Conservation (phyloP, 2,797 vertebrate genomes). For the Pantherophis vulpinus region DNA sequence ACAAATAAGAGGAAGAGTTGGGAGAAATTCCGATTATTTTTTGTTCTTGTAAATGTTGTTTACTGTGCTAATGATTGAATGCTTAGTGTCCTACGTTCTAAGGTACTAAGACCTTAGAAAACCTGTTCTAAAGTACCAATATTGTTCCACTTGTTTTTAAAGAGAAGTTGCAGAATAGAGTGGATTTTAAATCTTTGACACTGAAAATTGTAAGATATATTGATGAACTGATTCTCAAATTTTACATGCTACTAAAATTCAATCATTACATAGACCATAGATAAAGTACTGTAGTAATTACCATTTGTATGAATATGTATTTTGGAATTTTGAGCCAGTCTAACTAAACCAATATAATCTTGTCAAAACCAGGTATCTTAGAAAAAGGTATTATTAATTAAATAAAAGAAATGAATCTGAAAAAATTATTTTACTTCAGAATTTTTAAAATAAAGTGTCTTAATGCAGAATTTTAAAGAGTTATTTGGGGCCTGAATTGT, state of each 20-base stretch:
- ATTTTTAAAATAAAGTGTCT: conserved; percentile 38
- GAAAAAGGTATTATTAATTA: conserved; percentile 40
- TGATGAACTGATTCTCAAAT: conserved; percentile 14
- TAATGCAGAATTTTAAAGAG: conserved; percentile 43
- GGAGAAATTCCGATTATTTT: conserved; percentile 26
- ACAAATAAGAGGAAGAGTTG: not conserved
- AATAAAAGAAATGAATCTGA: conserved; percentile 46
- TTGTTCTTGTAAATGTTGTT: conserved; percentile 29
- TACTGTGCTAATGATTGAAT: conserved; percentile 10
- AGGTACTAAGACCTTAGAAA: not conserved
- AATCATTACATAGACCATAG: conserved; percentile 21
- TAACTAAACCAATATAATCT: conserved; percentile 16
- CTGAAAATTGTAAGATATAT: conserved; percentile 24
- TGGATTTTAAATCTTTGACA: conserved; percentile 33
- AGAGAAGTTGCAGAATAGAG: conserved; percentile 20
- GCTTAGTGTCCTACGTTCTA: conserved; percentile 34
- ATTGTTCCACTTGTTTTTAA: conserved; percentile 31
- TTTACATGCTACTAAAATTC: conserved; percentile 22
- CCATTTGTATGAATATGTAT: conserved; percentile 13
- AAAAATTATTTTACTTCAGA: conserved; percentile 27
- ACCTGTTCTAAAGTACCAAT: conserved; percentile 21
- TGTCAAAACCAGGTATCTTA: conserved; percentile 35
- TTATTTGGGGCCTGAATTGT: conserved; percentile 34
- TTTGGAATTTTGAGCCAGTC: conserved; percentile 30
- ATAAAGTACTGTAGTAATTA: conserved; percentile 6